Conservation (phyloP, 2,797 vertebrate species). For the Phataginus tetradactyla region DNA sequence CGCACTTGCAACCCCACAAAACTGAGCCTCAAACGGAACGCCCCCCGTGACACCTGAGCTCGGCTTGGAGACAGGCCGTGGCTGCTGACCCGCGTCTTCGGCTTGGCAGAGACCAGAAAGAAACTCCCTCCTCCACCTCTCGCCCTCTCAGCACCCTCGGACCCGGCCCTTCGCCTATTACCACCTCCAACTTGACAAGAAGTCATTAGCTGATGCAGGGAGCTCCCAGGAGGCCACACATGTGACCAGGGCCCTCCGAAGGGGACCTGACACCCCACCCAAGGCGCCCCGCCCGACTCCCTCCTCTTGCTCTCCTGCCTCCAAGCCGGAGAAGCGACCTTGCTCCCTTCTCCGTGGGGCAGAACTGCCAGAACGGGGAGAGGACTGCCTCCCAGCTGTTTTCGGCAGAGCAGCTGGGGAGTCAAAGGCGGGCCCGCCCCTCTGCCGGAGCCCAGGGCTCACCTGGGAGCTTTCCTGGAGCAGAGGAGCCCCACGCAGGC, state of each 20-base stretch:
- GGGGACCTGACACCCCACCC: no score
- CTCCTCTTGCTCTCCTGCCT: not conserved
- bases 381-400: not conserved
- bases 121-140: not conserved
- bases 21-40: not conserved
- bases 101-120: conserved; percentile 38
- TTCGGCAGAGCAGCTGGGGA: not conserved
- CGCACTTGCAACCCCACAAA: not conserved
- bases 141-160: not conserved
- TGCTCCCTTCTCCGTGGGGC: not conserved
- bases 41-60: not conserved
- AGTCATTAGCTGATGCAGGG: conserved; percentile 43
- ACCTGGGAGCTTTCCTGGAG: not conserved
- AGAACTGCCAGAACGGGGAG: not conserved
- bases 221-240: not conserved
- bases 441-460: not conserved
- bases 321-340: not conserved
- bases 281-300: not conserved
- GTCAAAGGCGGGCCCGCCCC: not conserved
- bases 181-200: conserved; percentile 50
- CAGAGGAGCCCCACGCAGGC: rapidly evolving
- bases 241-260: no score
- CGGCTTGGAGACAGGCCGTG: not conserved
- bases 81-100: conserved; percentile 33
- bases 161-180: conserved; percentile 36